Conservation (phyloP, 2,113 vertebrate genomes). For the Cranoglanis bouderius region DNA sequence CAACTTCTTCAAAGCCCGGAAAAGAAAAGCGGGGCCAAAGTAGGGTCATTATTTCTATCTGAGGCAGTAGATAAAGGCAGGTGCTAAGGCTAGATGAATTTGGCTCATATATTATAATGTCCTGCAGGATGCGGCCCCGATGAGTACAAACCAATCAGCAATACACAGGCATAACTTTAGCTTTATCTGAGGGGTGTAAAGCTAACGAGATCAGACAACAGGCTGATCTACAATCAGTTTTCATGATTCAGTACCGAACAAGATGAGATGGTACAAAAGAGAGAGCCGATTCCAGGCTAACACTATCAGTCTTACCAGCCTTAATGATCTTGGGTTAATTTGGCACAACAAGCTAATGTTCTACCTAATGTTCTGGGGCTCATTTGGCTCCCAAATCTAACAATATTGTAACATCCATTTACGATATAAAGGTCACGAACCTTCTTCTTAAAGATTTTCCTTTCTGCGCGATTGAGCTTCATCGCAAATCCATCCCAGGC, state of each 20-base stretch:
- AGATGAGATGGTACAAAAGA: background rate
- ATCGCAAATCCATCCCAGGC: background rate
- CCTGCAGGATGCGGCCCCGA: background rate
- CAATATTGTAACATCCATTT: background rate
- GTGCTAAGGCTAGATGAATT: conserved; percentile 13
- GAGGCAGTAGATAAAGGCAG: background rate
- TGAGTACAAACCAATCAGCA: conserved; percentile 18
- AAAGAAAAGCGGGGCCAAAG: background rate
- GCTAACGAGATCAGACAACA: background rate
- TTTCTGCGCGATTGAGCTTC: background rate
- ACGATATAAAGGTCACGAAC: background rate
- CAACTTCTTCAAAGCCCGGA: conserved; percentile 6
- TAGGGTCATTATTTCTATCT: background rate
- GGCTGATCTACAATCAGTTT: background rate
- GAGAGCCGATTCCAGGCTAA: background rate
- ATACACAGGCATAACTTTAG: background rate
- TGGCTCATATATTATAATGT: conserved; percentile 6
- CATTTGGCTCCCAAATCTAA: background rate
- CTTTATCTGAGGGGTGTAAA: background rate
- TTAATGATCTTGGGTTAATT: conserved; percentile 9
- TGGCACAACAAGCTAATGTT: conserved; percentile 17
- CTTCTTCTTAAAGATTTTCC: background rate
- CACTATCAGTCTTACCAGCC: background rate
- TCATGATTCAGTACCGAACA: too few relatives aligned
- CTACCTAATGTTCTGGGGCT: conserved; percentile 3